A percentile compares a stretch with the other conserved stretches of the same genome.
Evolutionary conservation across 2,113 vertebrate species (phyloP).

Genomic region (Leucosticte australis): DNA sequence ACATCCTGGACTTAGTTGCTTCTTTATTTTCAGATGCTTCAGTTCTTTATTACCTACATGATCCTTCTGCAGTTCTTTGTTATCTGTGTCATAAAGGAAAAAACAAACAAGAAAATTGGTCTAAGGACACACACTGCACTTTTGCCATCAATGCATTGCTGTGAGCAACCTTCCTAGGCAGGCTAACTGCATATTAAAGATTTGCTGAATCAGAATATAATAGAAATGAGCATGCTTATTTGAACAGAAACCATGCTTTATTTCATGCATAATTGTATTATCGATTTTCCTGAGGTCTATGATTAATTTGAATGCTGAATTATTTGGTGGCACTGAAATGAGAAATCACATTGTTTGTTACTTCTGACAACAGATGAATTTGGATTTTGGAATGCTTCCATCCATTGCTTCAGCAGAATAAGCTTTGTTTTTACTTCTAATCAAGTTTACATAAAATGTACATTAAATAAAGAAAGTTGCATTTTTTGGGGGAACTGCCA

Average conservation of each 20-base stretch:
- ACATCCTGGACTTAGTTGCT: background rate
- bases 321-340: background rate
- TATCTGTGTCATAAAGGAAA: background rate
- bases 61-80: background rate
- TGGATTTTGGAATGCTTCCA: background rate
- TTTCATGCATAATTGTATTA: background rate
- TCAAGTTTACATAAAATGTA: background rate
- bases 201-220: background rate
- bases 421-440: background rate
- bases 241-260: background rate
- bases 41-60: background rate
- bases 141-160: background rate
- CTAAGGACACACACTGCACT: background rate
- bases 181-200: background rate
- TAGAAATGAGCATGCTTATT: background rate
- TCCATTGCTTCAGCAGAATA: background rate
- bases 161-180: background rate
- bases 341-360: background rate
- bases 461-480: background rate
- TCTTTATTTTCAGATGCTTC: background rate
- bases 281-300: background rate
- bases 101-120: background rate
- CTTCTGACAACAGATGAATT: background rate
- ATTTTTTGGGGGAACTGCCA: background rate
- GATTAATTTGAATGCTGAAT: background rate